phyloP scores from a whole-genome alignment of 1,140 invertebrate species.

The Arctopsyche grandis region DNA sequence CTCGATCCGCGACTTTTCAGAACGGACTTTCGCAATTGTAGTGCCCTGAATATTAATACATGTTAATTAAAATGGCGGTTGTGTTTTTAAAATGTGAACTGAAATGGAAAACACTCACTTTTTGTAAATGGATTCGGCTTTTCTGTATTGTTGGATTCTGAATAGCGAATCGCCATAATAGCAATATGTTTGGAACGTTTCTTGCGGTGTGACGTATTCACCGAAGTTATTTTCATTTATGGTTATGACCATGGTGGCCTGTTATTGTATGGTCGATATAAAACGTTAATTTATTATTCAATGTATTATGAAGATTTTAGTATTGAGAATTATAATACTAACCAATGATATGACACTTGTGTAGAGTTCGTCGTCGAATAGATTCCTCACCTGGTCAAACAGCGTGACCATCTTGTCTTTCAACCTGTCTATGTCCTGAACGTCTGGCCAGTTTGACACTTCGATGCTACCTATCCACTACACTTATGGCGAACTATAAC shows the following conservation, averaged over 20 bases:
- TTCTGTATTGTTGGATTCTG: slow-evolving; percentile 71
- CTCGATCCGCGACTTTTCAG: slow-evolving; percentile 68
- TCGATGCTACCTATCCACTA: too few species aligned
- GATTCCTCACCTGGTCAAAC: slow-evolving; percentile 69
- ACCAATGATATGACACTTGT: slow-evolving; percentile 69
- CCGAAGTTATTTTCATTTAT: slow-evolving; percentile 70
- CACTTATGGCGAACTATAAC: too few species aligned
- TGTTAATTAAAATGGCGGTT: too few species aligned
- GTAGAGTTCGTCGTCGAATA: slow-evolving; percentile 70
- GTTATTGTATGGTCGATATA: slow-evolving; percentile 54
- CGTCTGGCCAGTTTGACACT: neutral
- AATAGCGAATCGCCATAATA: slow-evolving; percentile 77
- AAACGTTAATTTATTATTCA: neutral
- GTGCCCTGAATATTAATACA: slow-evolving; percentile 62
- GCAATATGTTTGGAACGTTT: slow-evolving; percentile 73
- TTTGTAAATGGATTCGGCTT: slow-evolving; percentile 75
- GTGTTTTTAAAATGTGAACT: neutral
- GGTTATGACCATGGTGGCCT: slow-evolving; percentile 74
- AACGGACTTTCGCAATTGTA: slow-evolving; percentile 76
- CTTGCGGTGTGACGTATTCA: slow-evolving; percentile 67
- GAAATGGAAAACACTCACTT: slow-evolving; percentile 32
- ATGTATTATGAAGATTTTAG: slow-evolving; percentile 22
- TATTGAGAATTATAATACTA: slow-evolving; percentile 55
- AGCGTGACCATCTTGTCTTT: slow-evolving; percentile 62
- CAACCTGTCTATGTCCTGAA: neutral